Conservation (phyloP, 2,888 invertebrate genomes). For the Emmelina monodactyla region DNA sequence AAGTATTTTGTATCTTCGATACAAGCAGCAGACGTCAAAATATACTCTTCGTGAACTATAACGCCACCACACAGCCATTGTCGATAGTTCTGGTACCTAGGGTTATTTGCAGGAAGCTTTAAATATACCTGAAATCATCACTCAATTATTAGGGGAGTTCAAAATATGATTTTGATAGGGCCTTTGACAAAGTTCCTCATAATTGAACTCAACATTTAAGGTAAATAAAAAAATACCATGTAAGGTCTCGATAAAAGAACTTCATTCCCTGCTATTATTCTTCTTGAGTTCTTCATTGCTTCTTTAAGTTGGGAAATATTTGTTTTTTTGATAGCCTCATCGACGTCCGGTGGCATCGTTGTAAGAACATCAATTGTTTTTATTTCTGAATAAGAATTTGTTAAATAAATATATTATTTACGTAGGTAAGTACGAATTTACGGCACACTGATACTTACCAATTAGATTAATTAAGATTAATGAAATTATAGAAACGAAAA, state of each 20-base stretch:
- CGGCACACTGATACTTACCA: too few species aligned
- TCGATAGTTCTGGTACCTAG: conserved; percentile 31
- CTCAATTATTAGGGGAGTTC: neutral
- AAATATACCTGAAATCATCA: conserved; percentile 30
- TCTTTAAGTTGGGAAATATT: conserved; percentile 23
- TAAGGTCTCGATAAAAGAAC: conserved; percentile 29
- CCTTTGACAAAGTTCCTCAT: neutral
- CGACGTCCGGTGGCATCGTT: conserved; percentile 25
- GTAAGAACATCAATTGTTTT: conserved; percentile 26
- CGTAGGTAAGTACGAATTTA: too few species aligned
- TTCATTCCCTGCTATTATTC: conserved; percentile 32
- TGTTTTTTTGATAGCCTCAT: conserved; percentile 23
- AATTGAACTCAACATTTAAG: neutral
- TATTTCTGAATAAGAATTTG: too few species aligned
- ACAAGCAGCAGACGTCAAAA: conserved; percentile 37
- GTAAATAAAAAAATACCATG: conserved; percentile 26
- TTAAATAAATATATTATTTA: too few species aligned
- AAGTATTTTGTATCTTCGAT: conserved; percentile 34
- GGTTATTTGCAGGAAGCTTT: conserved; percentile 31
- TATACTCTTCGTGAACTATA: conserved; percentile 35
- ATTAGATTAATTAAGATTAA: too few species aligned
- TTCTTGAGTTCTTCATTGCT: conserved; percentile 29
- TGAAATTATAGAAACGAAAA: too few species aligned
- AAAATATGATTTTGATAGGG: neutral
- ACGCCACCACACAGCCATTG: conserved; percentile 37